These are phyloP conservation scores for Urocolius indicus DNA, from an alignment of 2,113 vertebrate species.

Conservation along the genomic window DNA sequence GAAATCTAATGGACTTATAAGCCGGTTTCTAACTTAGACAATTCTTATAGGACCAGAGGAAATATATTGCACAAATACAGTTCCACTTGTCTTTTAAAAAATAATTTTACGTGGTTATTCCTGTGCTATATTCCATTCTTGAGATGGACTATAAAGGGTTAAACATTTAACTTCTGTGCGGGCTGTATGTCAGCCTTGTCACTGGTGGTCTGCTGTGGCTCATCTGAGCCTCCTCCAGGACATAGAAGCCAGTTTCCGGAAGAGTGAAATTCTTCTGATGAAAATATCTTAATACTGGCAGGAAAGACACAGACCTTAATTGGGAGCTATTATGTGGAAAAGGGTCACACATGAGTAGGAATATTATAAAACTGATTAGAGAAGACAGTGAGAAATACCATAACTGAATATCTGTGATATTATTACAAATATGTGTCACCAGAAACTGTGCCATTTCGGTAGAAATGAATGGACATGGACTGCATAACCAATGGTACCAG, in stretches of 20 bases:
- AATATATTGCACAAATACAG: neutral
- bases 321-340: neutral
- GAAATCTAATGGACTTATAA: neutral
- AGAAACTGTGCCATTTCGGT: neutral
- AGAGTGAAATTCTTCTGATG: neutral
- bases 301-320: neutral
- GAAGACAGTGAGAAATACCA: constrained; percentile 32
- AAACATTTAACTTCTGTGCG: neutral
- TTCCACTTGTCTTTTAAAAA: neutral
- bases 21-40: neutral
- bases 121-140: neutral
- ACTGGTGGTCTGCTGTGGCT: neutral
- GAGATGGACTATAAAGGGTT: neutral
- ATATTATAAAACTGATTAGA: neutral
- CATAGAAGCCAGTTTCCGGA: neutral
- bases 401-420: constrained; percentile 13
- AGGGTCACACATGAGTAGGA: neutral
- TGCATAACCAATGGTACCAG: constrained; percentile 6
- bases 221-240: neutral
- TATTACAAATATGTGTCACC: neutral
- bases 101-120: neutral
- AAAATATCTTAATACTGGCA: neutral
- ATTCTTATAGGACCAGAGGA: neutral
- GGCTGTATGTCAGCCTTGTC: neutral
- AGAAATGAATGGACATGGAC: neutral